phyloP scores from a whole-genome alignment of 2,113 vertebrate genomes.

The Aegithalos caudatus region DNA sequence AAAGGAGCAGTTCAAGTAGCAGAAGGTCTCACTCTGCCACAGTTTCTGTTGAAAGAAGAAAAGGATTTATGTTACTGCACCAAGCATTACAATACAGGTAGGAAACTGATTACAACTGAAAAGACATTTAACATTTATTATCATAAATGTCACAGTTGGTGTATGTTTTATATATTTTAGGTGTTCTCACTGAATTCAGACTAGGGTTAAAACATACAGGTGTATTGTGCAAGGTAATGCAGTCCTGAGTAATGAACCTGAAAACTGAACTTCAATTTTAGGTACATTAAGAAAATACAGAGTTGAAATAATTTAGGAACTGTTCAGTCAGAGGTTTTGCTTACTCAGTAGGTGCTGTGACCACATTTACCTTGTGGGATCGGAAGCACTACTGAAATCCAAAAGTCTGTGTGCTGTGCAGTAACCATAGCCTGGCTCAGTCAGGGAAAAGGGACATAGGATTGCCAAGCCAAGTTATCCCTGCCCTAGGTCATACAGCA shows the following conservation, averaged over 20 bases:
- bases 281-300: neutral
- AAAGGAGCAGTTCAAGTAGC: constrained; percentile 94
- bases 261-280: neutral
- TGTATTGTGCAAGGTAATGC: neutral
- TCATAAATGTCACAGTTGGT: neutral
- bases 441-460: neutral
- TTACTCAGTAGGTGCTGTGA: neutral
- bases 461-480: neutral
- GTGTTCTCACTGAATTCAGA: neutral
- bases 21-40: constrained; percentile 94
- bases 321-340: neutral
- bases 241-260: neutral
- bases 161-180: neutral
- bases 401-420: neutral
- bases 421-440: neutral
- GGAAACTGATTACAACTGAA: neutral
- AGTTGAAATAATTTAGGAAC: neutral
- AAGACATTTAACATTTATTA: neutral
- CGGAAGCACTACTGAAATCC: neutral
- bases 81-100: constrained; percentile 96
- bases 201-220: neutral
- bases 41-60: constrained; percentile 95
- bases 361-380: neutral
- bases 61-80: constrained; percentile 94
- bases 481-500: neutral